Evolutionary conservation across 2,113 vertebrate species (phyloP).

Genomic region (Podarcis muralis): DNA sequence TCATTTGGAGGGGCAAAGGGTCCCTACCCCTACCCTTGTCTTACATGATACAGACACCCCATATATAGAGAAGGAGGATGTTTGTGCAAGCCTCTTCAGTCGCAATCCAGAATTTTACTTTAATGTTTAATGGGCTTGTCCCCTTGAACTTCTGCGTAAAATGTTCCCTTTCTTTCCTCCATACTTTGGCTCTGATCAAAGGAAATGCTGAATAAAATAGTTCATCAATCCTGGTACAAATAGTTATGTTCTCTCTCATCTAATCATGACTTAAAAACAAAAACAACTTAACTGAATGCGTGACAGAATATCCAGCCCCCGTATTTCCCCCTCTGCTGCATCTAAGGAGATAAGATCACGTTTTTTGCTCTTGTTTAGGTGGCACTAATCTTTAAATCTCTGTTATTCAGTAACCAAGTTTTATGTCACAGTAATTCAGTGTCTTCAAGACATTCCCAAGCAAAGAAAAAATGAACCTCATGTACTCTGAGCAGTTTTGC

Average conservation of each 20-base stretch:
- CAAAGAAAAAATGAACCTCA: constrained; percentile 26
- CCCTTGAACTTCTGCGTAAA: not conserved
- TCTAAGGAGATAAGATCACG: not conserved
- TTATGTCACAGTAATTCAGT: constrained; percentile 35
- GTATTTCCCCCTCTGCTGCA: rapidly evolving
- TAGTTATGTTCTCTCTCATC: not conserved
- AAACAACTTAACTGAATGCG: not conserved
- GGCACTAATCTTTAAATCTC: constrained; percentile 45
- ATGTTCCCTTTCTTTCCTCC: not conserved
- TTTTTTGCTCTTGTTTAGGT: not conserved
- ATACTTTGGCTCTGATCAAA: not conserved
- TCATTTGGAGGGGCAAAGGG: no score
- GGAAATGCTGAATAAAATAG: not conserved
- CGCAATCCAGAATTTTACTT: not conserved
- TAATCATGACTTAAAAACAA: not conserved
- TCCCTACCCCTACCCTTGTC: not conserved
- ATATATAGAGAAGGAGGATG: not conserved
- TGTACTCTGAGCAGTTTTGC: not conserved
- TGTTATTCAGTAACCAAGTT: constrained; percentile 67
- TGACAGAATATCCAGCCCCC: constrained; percentile 11
- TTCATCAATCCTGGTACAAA: not conserved
- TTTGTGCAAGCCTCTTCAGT: not conserved
- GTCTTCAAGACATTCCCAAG: constrained; percentile 43
- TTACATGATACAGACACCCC: not conserved
- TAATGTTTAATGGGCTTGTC: not conserved